Percentiles rank a stretch among this genome's conserved stretches.
phyloP scores from a whole-genome alignment of 1,140 invertebrate genomes.

The Papilio polytes region DNA sequence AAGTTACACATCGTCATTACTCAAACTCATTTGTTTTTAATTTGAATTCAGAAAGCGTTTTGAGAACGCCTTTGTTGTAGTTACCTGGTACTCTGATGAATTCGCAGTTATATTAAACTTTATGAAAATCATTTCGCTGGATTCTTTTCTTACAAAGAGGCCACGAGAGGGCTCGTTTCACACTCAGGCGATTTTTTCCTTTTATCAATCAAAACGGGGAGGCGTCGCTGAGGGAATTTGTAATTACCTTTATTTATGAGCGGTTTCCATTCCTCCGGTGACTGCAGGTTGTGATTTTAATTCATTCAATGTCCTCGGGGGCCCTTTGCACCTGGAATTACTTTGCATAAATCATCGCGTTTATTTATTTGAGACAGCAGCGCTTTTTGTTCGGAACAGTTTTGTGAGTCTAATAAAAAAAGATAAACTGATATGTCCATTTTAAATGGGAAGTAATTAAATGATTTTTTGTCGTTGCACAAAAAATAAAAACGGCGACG shows the following conservation, averaged over 20 bases:
- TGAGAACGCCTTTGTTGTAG: slow-evolving; percentile 36
- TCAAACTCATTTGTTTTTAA: slow-evolving; percentile 54
- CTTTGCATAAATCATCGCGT: slow-evolving; percentile 75
- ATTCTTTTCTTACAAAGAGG: slow-evolving; percentile 30
- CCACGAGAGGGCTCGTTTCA: slow-evolving; percentile 44
- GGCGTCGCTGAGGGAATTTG: slow-evolving; percentile 41
- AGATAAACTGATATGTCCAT: not conserved
- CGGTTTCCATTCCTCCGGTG: slow-evolving; percentile 66
- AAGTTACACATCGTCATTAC: slow-evolving; percentile 52
- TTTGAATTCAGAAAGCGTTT: slow-evolving; percentile 44
- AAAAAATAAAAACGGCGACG: not conserved
- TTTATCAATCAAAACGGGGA: slow-evolving; percentile 52
- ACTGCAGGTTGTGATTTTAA: slow-evolving; percentile 79
- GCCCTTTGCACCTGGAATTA: slow-evolving; percentile 78
- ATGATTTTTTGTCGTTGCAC: no score
- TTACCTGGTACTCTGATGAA: slow-evolving; percentile 35
- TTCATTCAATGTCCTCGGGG: slow-evolving; percentile 65
- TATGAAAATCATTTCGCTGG: slow-evolving; percentile 19
- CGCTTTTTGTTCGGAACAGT: slow-evolving; percentile 41
- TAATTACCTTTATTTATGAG: slow-evolving; percentile 80
- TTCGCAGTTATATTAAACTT: slow-evolving; percentile 35
- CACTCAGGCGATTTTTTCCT: slow-evolving; percentile 45
- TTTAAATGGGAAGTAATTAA: not conserved
- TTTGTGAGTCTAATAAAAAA: not conserved
- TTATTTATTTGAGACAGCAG: slow-evolving; percentile 64